Conservation (phyloP, 2,888 invertebrate genomes). For the Odontocolon sp. region DNA sequence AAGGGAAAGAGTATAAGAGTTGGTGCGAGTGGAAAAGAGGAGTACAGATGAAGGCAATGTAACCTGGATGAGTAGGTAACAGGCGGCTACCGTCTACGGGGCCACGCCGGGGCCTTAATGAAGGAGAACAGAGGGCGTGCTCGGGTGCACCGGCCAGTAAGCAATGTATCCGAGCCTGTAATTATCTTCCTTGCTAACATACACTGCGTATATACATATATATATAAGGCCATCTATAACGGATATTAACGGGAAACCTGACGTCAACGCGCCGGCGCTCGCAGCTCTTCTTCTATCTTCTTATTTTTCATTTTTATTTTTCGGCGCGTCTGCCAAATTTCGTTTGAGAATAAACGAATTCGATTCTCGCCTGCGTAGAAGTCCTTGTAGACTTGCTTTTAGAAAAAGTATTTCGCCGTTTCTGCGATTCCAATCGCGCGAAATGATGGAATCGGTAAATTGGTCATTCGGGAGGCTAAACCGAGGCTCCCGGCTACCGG, state of each 20-base stretch:
- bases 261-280: constrained; percentile 67
- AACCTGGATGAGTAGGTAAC: constrained; percentile 67
- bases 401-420: constrained; percentile 11
- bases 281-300: constrained; percentile 28
- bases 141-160: constrained; percentile 77
- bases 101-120: constrained; percentile 72
- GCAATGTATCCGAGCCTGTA: constrained; percentile 79
- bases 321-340: constrained; percentile 34
- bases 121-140: constrained; percentile 80
- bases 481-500: constrained; percentile 50
- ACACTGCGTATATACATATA: constrained; percentile 32
- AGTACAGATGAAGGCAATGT: constrained; percentile 53
- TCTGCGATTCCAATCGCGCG: constrained; percentile 32
- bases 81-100: constrained; percentile 78
- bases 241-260: constrained; percentile 76
- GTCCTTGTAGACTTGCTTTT: not conserved
- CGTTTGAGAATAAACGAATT: constrained; percentile 41
- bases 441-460: constrained; percentile 1
- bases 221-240: constrained; percentile 70
- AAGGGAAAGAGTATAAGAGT: constrained; percentile 4
- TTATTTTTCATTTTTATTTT: constrained; percentile 5
- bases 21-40: constrained; percentile 9
- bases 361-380: constrained; percentile 39
- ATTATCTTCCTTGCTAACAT: constrained; percentile 70
- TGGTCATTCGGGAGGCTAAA: constrained; percentile 49